These are phyloP conservation scores for Apostichopus japonicus DNA, from an alignment of 35 echinoderm and acorn worm genomes.

Conservation along the genomic window DNA sequence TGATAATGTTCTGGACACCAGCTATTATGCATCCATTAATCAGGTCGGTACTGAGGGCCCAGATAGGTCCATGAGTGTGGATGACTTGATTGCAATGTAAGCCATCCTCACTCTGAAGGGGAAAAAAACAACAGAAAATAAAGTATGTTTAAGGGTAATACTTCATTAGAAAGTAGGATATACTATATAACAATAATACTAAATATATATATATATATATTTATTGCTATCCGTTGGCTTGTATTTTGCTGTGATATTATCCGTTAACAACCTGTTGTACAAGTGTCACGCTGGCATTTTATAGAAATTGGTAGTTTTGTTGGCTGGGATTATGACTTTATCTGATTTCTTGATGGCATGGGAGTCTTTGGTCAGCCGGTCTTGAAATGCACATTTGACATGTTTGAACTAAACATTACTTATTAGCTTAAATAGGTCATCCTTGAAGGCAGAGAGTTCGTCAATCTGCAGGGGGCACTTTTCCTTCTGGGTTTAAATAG, in stretches of 20 bases:
- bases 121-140: not conserved
- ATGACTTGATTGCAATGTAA: slow-evolving; percentile 81
- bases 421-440: not conserved
- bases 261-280: too few relatives aligned
- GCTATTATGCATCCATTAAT: slow-evolving; percentile 82
- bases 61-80: slow-evolving; percentile 79
- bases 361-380: not conserved
- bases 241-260: too few relatives aligned
- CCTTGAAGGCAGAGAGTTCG: not conserved
- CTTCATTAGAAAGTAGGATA: not conserved
- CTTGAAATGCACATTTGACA: slow-evolving; percentile 40
- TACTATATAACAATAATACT: not conserved
- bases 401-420: slow-evolving; percentile 9
- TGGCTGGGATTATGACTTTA: not conserved
- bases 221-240: too few relatives aligned
- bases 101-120: slow-evolving; percentile 83
- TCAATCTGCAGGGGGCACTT: not conserved
- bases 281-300: slow-evolving; percentile 29
- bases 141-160: not conserved
- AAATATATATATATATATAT: too few relatives aligned
- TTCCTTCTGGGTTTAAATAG: not conserved
- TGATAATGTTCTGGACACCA: slow-evolving; percentile 87
- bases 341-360: slow-evolving; percentile 1
- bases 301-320: slow-evolving; percentile 37
- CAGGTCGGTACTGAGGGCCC: slow-evolving; percentile 77